A percentile compares a stretch with the other conserved stretches of the same genome.
phyloP scores from a whole-genome alignment of 2,113 vertebrate species.

The Pimephales promelas region DNA sequence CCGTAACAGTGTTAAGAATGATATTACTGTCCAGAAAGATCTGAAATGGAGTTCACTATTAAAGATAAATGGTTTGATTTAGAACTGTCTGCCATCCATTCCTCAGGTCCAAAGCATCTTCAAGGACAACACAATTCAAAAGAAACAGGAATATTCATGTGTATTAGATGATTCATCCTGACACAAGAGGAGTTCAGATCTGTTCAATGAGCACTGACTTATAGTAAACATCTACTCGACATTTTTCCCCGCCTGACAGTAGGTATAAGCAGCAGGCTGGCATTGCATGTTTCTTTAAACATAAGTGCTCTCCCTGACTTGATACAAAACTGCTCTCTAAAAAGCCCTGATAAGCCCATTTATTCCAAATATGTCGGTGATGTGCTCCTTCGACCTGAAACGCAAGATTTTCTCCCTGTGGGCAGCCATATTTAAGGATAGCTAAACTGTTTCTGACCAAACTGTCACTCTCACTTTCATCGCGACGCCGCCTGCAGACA shows the following conservation, averaged over 20 bases:
- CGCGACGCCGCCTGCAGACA: constrained; percentile 28
- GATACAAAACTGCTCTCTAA: constrained; percentile 20
- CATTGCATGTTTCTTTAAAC: constrained; percentile 17
- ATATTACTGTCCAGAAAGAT: not conserved
- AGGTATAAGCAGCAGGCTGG: constrained; percentile 5
- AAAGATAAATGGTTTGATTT: not conserved
- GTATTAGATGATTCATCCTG: not conserved
- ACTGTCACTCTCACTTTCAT: constrained; percentile 41
- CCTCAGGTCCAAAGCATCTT: not conserved
- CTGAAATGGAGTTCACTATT: not conserved
- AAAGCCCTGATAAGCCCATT: constrained; percentile 40
- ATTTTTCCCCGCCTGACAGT: not conserved
- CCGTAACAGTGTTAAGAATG: not conserved
- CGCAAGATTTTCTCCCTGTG: constrained; percentile 8
- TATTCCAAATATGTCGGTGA: constrained; percentile 35
- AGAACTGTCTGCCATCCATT: not conserved
- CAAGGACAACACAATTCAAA: not conserved
- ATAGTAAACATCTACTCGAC: not conserved
- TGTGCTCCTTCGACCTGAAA: constrained; percentile 41
- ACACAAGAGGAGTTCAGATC: too few species aligned
- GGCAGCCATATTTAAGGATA: constrained; percentile 34
- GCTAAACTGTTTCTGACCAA: constrained; percentile 50
- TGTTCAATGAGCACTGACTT: constrained; percentile 10
- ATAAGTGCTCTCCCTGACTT: not conserved
- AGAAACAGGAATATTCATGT: not conserved